Evolutionary conservation across 2,888 invertebrate genomes (phyloP).

Genomic region (Eupithecia subfuscata): DNA sequence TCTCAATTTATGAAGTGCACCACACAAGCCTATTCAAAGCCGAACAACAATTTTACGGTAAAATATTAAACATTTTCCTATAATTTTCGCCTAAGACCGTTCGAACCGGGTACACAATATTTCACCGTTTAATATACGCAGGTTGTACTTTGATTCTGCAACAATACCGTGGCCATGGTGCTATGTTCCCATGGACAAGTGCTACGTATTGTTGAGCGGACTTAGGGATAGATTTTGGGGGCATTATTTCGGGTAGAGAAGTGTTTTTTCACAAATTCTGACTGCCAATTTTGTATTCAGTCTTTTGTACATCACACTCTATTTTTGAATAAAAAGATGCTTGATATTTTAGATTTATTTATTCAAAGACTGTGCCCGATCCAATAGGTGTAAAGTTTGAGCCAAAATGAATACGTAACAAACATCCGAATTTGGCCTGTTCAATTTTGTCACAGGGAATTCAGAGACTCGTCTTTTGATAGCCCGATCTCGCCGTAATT

Average conservation of each 20-base stretch:
- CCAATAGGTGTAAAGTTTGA: neutral
- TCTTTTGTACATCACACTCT: neutral
- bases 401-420: neutral
- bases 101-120: conserved; percentile 32
- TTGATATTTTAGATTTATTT: neutral
- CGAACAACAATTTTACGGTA: conserved; percentile 23
- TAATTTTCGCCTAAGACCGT: conserved; percentile 33
- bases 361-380: neutral
- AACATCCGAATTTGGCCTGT: neutral
- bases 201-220: conserved; percentile 43
- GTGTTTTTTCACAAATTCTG: neutral
- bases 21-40: neutral
- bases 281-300: neutral
- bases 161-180: conserved; percentile 62
- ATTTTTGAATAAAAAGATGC: neutral
- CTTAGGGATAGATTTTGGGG: conserved; percentile 3
- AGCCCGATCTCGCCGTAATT: neutral
- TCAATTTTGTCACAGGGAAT: neutral
- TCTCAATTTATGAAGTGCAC: neutral
- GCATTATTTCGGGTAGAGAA: neutral
- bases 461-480: neutral
- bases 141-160: conserved; percentile 46
- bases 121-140: conserved; percentile 40
- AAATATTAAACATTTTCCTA: conserved; percentile 32
- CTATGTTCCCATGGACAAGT: conserved; percentile 76